Base-by-base conservation (phyloP, 2,113 vertebrate species). In the Centropristis striata region DNA sequence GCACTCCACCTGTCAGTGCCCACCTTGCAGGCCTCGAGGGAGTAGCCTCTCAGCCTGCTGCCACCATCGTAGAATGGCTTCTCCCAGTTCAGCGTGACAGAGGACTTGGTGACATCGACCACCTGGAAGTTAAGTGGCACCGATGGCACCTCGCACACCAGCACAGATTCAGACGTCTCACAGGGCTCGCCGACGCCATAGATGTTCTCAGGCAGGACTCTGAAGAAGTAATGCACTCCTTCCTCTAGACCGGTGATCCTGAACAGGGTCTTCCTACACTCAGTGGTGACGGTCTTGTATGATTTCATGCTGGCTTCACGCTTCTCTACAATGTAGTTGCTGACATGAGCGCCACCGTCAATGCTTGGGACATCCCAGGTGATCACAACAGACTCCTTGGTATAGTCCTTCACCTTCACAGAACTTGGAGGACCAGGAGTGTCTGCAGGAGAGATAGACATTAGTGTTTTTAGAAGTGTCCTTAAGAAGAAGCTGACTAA, bases 291-390 rank as follows among this genome's bases (percentile, higher is more conserved):
- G 2, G 97, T 99, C 93, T 98, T 98, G 89, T 97, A 99, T 32
- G 97, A 97, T 93, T 98, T 98, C 98, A 99, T 98, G 78, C 94
- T 95, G 71, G 98, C 98, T 87, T 99, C 98, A 70, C 98, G 97
- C 80, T 98, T 98, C 91, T 99, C 98, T 68, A 99, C 87, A 5
- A 99, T 98, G 32, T 99, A 99, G 87, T 99, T 99, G 86, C 92
- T 98, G 82, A 99, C 96, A 27, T 96, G 98, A 32, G 98, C 98
- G 11, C 98, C 98, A 25, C 98, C 98, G 1, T 99, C 98, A 65
- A 97, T 94, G 71, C 89, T 93, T 28, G 98, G 98, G 55, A 98
- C 96, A 75, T 99, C 98, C 98, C 98, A 99, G 71, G 97, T 98
- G 90, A 99, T 97, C 28, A 98, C 97, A 73, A 97, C 98, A 60